These are phyloP conservation scores for Chaetorhynchus papuensis DNA, from an alignment of 2,113 vertebrate genomes.

Conservation along the genomic window DNA sequence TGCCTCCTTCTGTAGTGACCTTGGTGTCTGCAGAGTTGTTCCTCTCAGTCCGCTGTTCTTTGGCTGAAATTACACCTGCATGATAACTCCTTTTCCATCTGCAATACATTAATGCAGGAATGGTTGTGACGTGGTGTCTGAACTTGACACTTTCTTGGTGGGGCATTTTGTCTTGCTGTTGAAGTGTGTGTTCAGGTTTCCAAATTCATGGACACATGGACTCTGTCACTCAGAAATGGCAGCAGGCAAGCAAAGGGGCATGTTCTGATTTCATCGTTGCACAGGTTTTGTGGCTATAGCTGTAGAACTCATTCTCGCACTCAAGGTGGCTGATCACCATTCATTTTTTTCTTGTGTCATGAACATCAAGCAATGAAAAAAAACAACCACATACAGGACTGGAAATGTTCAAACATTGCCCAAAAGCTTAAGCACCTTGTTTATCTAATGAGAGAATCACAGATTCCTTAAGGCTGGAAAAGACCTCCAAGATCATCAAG, in stretches of 20 bases:
- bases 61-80: background rate
- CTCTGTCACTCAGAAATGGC: background rate
- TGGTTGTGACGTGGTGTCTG: background rate
- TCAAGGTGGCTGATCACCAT: background rate
- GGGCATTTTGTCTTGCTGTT: background rate
- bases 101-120: background rate
- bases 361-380: background rate
- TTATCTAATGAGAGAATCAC: background rate
- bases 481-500: background rate
- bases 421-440: background rate
- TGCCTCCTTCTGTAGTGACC: background rate
- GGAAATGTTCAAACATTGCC: background rate
- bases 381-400: background rate
- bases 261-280: background rate
- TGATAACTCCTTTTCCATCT: background rate
- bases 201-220: background rate
- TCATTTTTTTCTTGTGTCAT: background rate
- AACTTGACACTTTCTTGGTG: background rate
- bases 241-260: accelerated
- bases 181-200: background rate
- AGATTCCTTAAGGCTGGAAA: background rate
- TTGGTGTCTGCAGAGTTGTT: background rate
- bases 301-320: background rate
- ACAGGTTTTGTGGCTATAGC: background rate
- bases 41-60: background rate